Evolutionary conservation across 2,113 vertebrate genomes (phyloP).

Genomic region (Synodontis membranacea): DNA sequence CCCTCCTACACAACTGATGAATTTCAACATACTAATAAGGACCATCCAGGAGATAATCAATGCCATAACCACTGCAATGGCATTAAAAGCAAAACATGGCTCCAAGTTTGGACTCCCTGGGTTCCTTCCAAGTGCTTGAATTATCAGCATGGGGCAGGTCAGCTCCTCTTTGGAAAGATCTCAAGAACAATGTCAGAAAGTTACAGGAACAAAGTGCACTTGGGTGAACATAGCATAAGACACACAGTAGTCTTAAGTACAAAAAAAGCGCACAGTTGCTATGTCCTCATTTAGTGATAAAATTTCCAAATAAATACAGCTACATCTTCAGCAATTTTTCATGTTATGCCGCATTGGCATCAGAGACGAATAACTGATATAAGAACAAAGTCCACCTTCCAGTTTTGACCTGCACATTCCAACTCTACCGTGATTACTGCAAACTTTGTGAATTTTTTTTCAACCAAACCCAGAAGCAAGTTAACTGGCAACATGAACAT

Average conservation of each 20-base stretch:
- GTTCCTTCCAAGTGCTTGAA: neutral
- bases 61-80: neutral
- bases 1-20: neutral
- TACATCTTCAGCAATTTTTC: no score
- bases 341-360: neutral
- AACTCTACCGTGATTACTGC: neutral
- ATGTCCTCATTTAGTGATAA: neutral
- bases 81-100: neutral
- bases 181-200: conserved; percentile 19
- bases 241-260: neutral
- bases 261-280: neutral
- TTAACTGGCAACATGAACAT: neutral
- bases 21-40: conserved; percentile 22
- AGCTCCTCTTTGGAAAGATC: conserved; percentile 12
- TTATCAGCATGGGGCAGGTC: neutral
- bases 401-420: neutral
- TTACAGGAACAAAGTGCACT: neutral
- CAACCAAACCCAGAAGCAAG: neutral
- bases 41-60: conserved; percentile 5
- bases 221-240: neutral
- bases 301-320: neutral
- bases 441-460: neutral
- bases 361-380: neutral
- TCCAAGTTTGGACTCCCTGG: conserved; percentile 20
- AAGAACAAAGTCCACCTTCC: neutral